These are phyloP conservation scores for Zaprionus inermis DNA, from an alignment of 1,140 invertebrate genomes.

Conservation along the genomic window DNA sequence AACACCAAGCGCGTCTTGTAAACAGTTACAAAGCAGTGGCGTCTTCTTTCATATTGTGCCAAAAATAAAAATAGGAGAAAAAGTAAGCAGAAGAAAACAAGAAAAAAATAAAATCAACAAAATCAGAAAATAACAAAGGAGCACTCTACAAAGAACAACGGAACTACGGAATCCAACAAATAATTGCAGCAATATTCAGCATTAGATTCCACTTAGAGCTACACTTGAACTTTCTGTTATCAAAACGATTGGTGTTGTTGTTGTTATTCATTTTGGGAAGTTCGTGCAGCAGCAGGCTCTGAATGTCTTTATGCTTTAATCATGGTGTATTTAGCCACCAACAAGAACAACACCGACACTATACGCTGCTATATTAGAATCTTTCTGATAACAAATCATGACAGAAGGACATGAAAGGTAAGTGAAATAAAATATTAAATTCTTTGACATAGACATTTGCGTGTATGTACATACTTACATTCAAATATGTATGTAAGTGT, in stretches of 20 bases:
- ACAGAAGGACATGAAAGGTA: conserved; percentile 91
- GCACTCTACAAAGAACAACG: conserved; percentile 7
- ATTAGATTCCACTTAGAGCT: background rate
- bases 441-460: background rate
- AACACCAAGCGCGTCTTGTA: conserved; percentile 25
- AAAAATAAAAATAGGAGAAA: conserved; percentile 37
- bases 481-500: background rate
- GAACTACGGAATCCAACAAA: conserved; percentile 15
- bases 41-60: conserved; percentile 58
- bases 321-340: conserved; percentile 88
- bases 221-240: conserved; percentile 24
- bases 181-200: conserved; percentile 15
- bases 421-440: conserved; percentile 67
- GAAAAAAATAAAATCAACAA: conserved; percentile 22
- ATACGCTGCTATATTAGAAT: conserved; percentile 88
- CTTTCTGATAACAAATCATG: conserved; percentile 89
- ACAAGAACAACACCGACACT: conserved; percentile 84
- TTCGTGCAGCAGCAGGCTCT: conserved; percentile 83
- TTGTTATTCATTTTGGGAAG: conserved; percentile 62
- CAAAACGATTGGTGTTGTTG: conserved; percentile 47
- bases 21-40: conserved; percentile 49
- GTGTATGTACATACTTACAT: background rate
- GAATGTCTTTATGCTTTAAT: conserved; percentile 89
- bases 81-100: conserved; percentile 4
- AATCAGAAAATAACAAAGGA: conserved; percentile 21